A percentile compares a stretch with the other conserved stretches of the same genome.
These are phyloP conservation scores for Patagioenas fasciata DNA, from an alignment of 2,113 vertebrate species.

Conservation along the genomic window DNA sequence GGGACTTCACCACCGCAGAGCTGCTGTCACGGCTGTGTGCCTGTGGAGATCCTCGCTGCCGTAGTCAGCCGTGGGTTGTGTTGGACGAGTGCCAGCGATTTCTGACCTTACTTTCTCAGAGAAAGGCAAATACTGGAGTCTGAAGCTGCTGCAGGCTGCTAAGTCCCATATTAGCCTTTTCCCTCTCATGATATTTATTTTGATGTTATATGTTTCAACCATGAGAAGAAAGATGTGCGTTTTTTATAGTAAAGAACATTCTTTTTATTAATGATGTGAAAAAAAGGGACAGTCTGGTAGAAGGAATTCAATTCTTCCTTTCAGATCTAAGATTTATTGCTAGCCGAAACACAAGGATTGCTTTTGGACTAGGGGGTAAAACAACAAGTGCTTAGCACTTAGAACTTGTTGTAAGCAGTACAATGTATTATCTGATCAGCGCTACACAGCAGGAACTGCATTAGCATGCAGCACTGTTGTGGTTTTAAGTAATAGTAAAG, in stretches of 20 bases:
- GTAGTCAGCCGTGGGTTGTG: fast-evolving
- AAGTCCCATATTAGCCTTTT: not conserved
- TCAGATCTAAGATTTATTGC: not conserved
- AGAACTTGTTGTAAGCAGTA: not conserved
- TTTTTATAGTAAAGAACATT: not conserved
- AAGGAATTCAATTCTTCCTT: not conserved
- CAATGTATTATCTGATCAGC: conserved; percentile 50
- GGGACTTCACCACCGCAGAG: not conserved
- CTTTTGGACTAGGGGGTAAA: not conserved
- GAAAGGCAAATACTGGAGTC: not conserved
- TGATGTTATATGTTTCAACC: not conserved
- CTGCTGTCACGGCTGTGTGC: not conserved
- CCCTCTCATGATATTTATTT: not conserved
- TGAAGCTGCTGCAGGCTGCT: not conserved
- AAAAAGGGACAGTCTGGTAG: not conserved
- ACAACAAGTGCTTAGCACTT: conserved; percentile 8
- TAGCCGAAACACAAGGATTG: not conserved
- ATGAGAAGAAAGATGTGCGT: not conserved
- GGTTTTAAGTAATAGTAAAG: conserved; percentile 53
- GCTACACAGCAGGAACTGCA: conserved; percentile 59
- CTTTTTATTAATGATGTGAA: not conserved
- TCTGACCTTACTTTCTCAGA: not conserved
- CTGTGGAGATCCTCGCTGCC: not conserved
- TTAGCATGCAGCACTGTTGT: conserved; percentile 31
- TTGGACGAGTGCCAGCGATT: not conserved